Conservation (phyloP, 1,140 invertebrate species). For the Mactra quadrangularis region DNA sequence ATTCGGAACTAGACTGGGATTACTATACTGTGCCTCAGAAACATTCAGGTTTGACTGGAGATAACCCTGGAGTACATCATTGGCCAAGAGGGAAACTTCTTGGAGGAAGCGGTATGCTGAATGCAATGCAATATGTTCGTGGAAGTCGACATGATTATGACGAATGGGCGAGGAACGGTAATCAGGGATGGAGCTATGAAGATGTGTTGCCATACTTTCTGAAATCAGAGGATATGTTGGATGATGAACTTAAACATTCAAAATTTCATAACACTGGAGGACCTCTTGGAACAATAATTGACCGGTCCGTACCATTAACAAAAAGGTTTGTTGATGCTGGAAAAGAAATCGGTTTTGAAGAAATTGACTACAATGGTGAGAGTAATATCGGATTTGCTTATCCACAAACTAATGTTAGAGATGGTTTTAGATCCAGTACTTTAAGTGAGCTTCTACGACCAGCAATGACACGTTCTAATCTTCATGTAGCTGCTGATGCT, state of each 20-base stretch:
- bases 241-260: neutral
- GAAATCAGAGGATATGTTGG: too few species aligned
- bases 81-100: slow-evolving; percentile 71
- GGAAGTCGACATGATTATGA: too few species aligned
- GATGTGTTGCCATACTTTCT: too few species aligned
- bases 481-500: slow-evolving; percentile 7
- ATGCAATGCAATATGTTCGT: too few species aligned
- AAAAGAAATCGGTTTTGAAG: slow-evolving; percentile 67
- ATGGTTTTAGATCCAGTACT: slow-evolving; percentile 14
- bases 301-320: slow-evolving; percentile 84
- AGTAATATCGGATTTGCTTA: slow-evolving; percentile 10
- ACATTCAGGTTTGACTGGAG: slow-evolving; percentile 84
- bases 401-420: neutral
- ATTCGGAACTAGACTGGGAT: slow-evolving; percentile 90
- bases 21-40: slow-evolving; percentile 95
- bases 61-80: slow-evolving; percentile 89
- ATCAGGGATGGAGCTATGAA: slow-evolving; percentile 86
- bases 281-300: slow-evolving; percentile 86
- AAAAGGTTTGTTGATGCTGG: slow-evolving; percentile 64
- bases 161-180: slow-evolving; percentile 94
- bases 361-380: slow-evolving; percentile 57
- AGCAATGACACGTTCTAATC: slow-evolving; percentile 19
- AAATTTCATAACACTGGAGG: neutral
- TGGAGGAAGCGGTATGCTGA: slow-evolving; percentile 94
- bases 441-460: slow-evolving; percentile 14